Evolutionary conservation across 2,113 vertebrate species (phyloP).

Genomic region (Ptilorrhoa leucosticta): DNA sequence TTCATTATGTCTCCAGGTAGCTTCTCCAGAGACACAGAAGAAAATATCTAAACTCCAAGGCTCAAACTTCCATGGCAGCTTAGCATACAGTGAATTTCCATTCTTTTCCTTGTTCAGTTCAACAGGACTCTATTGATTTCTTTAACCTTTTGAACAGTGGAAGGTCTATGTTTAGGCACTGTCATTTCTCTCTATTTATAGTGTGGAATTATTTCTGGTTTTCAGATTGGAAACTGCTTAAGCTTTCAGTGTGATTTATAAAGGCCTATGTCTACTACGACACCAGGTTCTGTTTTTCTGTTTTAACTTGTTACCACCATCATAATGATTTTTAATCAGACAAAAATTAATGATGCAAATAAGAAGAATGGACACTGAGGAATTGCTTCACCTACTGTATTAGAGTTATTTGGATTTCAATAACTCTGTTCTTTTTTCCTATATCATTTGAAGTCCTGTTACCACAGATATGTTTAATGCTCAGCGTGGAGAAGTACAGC

Average conservation of each 20-base stretch:
- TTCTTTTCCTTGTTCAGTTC: not conserved
- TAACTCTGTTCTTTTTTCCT: constrained; percentile 43
- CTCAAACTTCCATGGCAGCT: not conserved
- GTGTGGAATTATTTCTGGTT: constrained; percentile 27
- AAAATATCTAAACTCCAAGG: not conserved
- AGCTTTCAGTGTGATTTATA: constrained; percentile 12
- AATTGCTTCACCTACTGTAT: constrained; percentile 59
- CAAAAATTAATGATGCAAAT: constrained; percentile 72
- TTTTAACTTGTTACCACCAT: constrained; percentile 59
- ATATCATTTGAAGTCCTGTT: not conserved
- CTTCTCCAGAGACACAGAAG: not conserved
- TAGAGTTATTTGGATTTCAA: constrained; percentile 52
- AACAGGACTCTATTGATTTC: not conserved
- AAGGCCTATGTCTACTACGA: not conserved
- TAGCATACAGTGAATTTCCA: not conserved
- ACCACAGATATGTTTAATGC: not conserved
- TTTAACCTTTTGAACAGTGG: not conserved
- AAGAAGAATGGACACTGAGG: constrained; percentile 59
- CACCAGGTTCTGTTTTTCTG: constrained; percentile 49
- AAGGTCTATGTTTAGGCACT: not conserved
- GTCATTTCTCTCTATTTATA: constrained; percentile 23
- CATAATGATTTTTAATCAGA: constrained; percentile 73
- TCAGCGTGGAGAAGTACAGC: not conserved
- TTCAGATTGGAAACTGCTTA: constrained; percentile 17
- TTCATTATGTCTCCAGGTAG: not conserved